Evolutionary conservation across 2,113 vertebrate species (phyloP), one percentile per base, ranked within the genome.

Genomic region (Cyanoderma ruficeps): DNA sequence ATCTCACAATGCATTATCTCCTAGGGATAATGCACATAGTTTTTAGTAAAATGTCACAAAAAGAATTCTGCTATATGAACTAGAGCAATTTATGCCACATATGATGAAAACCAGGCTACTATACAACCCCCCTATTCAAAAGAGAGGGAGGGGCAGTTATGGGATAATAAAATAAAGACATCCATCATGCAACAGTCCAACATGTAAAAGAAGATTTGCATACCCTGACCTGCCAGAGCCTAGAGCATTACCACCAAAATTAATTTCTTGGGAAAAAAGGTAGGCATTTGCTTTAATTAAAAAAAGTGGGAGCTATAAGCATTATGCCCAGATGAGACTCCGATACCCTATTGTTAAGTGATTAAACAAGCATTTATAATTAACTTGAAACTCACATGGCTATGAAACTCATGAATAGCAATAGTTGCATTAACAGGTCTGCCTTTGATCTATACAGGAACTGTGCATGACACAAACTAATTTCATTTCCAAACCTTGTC

Each of bases 351-450:
- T 91, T 96, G 90, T 96, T 91, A 93, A 91, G 82, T 86, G 91
- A 97, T 96, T 96, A 95, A 96, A 94, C 60, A 87, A 55, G 89
- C 56, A 89, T 94, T 95, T 96, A 94, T 94, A 96, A 97, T 94
- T 96, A 97, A 95, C 92, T 85, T 78, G 94, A 93, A 97, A 96
- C 86, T 89, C 90, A 90, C 72, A 83, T 0, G 1, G 64, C 83
- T 89, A 87, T 42, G 83, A 95, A 92, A 87, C 83, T 96, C 93
- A 96, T 93, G 95, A 97, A 96, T 94, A 96, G 91, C 94, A 91
- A 92, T 92, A 96, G 96, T 77, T 94, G 91, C 86, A 96, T 94
- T 96, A 93, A 53, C 87, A 91, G 92, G 70, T 83, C 68, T 88
- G 87, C 75, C 92, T 96, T 96, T 97, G 95, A 96, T 96, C 92